Evolutionary conservation across 2,888 invertebrate species (phyloP).

Genomic region (Norana najaformis): DNA sequence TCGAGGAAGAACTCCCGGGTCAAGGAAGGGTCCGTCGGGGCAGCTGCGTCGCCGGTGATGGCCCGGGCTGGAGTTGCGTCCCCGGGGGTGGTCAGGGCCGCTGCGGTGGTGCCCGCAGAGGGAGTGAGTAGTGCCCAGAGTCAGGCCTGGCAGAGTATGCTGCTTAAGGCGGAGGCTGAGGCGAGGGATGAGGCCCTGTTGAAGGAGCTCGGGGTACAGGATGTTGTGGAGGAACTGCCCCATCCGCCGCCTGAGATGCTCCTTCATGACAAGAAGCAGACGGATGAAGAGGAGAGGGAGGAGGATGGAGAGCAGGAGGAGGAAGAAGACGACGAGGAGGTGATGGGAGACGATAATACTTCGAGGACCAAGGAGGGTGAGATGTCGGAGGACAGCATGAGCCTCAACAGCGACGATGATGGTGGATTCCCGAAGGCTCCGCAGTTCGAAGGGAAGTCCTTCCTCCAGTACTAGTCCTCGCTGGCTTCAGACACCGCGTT

Average conservation of each 20-base stretch:
- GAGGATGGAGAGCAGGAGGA: neutral
- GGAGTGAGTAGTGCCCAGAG: slow-evolving; percentile 33
- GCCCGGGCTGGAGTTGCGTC: neutral
- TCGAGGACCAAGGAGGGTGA: slow-evolving; percentile 2
- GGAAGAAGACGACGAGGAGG: slow-evolving; percentile 16
- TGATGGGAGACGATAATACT: slow-evolving; percentile 18
- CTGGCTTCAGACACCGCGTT: neutral
- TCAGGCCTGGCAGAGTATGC: slow-evolving; percentile 37
- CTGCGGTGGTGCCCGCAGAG: neutral
- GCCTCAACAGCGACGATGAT: slow-evolving; percentile 20
- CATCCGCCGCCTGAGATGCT: slow-evolving; percentile 16
- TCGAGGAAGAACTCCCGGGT: slow-evolving; percentile 21
- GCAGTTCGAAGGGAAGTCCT: slow-evolving; percentile 21
- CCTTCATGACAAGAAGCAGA: neutral
- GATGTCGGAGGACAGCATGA: neutral
- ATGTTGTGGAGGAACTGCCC: neutral
- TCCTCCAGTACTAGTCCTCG: slow-evolving; percentile 14
- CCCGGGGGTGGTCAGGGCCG: neutral
- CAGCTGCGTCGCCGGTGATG: slow-evolving; percentile 18
- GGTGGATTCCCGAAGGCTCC: neutral
- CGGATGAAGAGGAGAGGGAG: neutral
- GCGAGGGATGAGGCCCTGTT: slow-evolving; percentile 2
- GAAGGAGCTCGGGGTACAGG: neutral
- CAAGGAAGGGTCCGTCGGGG: neutral
- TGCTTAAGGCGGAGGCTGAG: slow-evolving; percentile 24